These are phyloP conservation scores for Gymnorhina tibicen DNA, from an alignment of 2,113 vertebrate genomes.

Conservation along the genomic window DNA sequence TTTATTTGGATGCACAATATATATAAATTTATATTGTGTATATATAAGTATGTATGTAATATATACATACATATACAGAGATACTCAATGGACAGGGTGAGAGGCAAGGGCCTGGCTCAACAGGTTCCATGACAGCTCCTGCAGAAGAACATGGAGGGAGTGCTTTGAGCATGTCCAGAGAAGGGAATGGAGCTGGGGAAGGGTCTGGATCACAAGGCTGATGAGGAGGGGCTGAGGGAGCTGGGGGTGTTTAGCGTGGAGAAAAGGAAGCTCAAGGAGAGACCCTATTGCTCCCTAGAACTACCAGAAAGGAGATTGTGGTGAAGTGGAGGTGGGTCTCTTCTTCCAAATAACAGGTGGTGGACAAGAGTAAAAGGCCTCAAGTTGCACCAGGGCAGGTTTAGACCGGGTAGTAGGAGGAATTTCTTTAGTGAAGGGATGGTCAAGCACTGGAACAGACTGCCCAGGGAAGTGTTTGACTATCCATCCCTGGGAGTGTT, in stretches of 20 bases:
- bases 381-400: not conserved
- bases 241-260: not conserved
- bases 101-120: not conserved
- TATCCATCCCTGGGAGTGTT: not conserved
- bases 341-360: not conserved
- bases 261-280: not conserved
- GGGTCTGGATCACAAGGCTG: not conserved
- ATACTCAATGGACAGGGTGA: not conserved
- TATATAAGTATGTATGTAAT: too few relatives aligned
- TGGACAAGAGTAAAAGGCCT: not conserved
- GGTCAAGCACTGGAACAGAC: not conserved
- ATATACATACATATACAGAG: not conserved
- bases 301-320: too few relatives aligned
- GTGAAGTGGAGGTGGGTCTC: not conserved
- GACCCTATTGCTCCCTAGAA: not conserved
- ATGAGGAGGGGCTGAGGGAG: not conserved
- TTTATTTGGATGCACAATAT: rapidly evolving
- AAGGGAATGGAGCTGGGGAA: not conserved
- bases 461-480: not conserved
- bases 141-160: not conserved
- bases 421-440: too few relatives aligned
- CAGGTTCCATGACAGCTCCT: not conserved
- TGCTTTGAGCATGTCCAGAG: too few relatives aligned
- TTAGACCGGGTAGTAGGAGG: not conserved
- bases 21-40: not conserved